These are phyloP conservation scores for Aphidoletes aphidimyza DNA, from an alignment of 2,888 invertebrate species.

Conservation along the genomic window DNA sequence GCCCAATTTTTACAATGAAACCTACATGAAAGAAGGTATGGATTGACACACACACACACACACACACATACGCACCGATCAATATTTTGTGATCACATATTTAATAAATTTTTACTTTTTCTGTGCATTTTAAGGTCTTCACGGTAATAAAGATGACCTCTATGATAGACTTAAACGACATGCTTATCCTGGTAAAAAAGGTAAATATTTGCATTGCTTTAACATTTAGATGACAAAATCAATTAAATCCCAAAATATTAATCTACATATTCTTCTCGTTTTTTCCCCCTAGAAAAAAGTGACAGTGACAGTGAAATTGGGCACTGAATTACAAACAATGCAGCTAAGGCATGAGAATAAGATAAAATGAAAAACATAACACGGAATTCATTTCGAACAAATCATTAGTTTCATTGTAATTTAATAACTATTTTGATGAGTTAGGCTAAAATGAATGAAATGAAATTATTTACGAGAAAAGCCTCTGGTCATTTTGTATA, in stretches of 20 bases:
- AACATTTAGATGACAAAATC: slow-evolving; percentile 57
- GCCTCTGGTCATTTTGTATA: slow-evolving; percentile 52
- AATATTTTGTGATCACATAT: neutral
- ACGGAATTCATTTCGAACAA: neutral
- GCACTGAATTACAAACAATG: slow-evolving; percentile 18
- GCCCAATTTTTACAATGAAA: slow-evolving; percentile 95
- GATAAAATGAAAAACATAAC: neutral
- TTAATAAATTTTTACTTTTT: slow-evolving; percentile 58
- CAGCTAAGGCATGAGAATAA: too few species aligned
- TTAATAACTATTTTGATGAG: neutral
- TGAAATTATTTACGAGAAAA: slow-evolving; percentile 35
- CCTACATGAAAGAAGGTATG: slow-evolving; percentile 88
- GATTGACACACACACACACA: neutral
- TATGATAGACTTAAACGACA: slow-evolving; percentile 95
- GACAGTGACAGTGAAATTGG: slow-evolving; percentile 91
- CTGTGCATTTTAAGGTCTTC: slow-evolving; percentile 70
- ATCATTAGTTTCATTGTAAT: slow-evolving; percentile 17
- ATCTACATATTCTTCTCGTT: neutral
- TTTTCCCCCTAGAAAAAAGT: slow-evolving; percentile 77
- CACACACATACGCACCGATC: neutral
- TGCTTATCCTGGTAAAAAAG: slow-evolving; percentile 94
- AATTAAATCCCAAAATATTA: slow-evolving; percentile 58
- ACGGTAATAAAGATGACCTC: slow-evolving; percentile 90
- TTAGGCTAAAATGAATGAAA: slow-evolving; percentile 32
- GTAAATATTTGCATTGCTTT: slow-evolving; percentile 68